These are phyloP conservation scores for Pinna nobilis DNA, from an alignment of 1,140 invertebrate species.

Conservation along the genomic window DNA sequence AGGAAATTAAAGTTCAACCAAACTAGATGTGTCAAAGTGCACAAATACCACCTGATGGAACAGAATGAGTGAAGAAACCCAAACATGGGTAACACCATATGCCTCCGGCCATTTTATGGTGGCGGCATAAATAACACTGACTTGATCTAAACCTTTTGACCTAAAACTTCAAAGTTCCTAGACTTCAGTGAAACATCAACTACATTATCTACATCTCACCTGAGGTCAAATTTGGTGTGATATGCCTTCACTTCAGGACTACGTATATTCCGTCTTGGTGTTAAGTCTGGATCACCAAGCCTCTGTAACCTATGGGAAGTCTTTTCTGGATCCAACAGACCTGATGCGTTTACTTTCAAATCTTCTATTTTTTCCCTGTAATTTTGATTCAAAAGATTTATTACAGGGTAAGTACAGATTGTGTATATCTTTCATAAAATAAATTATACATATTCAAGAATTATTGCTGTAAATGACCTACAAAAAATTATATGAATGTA, in stretches of 20 bases:
- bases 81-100: too few relatives aligned
- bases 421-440: too few relatives aligned
- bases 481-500: too few relatives aligned
- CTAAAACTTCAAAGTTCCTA: constrained; percentile 9
- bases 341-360: constrained; percentile 39
- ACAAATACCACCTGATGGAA: too few relatives aligned
- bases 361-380: constrained; percentile 43
- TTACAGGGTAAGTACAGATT: too few relatives aligned
- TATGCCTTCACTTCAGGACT: constrained; percentile 43
- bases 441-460: too few relatives aligned
- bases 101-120: too few relatives aligned
- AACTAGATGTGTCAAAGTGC: too few relatives aligned
- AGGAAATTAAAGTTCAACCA: too few relatives aligned
- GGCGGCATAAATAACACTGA: not conserved
- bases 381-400: too few relatives aligned
- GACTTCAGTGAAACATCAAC: constrained; percentile 1
- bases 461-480: too few relatives aligned
- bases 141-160: not conserved
- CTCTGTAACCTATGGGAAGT: constrained; percentile 7
- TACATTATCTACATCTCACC: not conserved
- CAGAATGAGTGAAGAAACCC: too few relatives aligned
- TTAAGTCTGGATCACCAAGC: constrained; percentile 25
- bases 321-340: constrained; percentile 47
- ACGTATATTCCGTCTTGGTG: constrained; percentile 29
- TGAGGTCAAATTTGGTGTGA: constrained; percentile 30